Base-by-base conservation (phyloP, 2,113 vertebrate genomes). In the Arvicanthis niloticus region DNA sequence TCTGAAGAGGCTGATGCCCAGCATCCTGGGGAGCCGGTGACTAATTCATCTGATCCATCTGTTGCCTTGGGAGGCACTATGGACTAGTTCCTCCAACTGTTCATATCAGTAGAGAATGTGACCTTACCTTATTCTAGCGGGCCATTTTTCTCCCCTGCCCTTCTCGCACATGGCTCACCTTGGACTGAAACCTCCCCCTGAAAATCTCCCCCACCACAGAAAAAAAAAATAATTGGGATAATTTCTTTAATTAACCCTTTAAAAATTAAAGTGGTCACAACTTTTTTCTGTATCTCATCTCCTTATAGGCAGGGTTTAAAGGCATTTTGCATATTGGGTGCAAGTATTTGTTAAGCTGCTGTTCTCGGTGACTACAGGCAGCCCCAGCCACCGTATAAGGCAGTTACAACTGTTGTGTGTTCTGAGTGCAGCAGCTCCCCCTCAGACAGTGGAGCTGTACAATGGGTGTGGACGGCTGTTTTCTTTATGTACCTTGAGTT, bases 41-140 rank as follows among this genome's bases (percentile, higher is more conserved):
- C 94, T 97, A 81, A 97, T 95, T 94, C 93, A 73, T 93, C 37
- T 72, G 65, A 56, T 84, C 91, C 94, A 86, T 97, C 94, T 98
- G 96, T 95, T 97, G 86, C 93, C 77, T 95, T 96, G 94, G 91
- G 91, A 93, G 85, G 93, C 73, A 60, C 56, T 72, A 1, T 40
- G 91, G 19, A 29, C 75, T 77, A 40, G 40, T 58, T 95, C 67
- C 37, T 97, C 91, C 86, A 89, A 34, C 78, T 91, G 73, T 91
- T 91, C 92, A 45, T 65, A 89, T 97, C 95, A 72, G 86, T 91
- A 37, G n/a, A 91, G 73, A 91, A 84, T 42, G 58, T 77, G 80
- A 40, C 78, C 76, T 96, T 72, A 85, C 3, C 58, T 90, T 77
- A n/a, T 53, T 78, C 90, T 90, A 62, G 10, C 26, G 65, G 75